phyloP scores from a whole-genome alignment of 2,113 vertebrate genomes.

The Phalacrocorax carbo region DNA sequence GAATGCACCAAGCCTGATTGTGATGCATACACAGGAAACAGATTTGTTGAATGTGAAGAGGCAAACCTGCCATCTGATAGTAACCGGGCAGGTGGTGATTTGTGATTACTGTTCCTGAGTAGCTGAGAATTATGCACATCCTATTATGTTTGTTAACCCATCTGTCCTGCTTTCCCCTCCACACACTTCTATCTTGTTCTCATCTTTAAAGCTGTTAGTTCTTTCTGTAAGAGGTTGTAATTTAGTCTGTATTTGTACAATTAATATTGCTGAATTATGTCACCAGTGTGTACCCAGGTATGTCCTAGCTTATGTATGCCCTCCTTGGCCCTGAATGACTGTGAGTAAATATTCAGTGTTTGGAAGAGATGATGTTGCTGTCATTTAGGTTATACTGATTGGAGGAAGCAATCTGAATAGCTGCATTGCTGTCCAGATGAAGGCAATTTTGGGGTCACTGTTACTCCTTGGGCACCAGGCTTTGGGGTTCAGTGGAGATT shows the following conservation, averaged over 20 bases:
- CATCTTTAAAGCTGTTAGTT: not conserved
- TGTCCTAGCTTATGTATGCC: not conserved
- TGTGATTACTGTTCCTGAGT: slow-evolving; percentile 31
- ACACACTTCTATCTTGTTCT: not conserved
- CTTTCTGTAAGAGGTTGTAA: not conserved
- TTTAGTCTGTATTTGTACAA: not conserved
- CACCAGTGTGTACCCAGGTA: not conserved
- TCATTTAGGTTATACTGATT: not conserved
- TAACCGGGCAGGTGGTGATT: slow-evolving; percentile 45
- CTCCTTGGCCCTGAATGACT: not conserved
- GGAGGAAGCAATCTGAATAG: not conserved
- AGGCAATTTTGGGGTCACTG: not conserved
- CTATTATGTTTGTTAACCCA: slow-evolving; percentile 57
- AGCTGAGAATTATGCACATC: slow-evolving; percentile 59
- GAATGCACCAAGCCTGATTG: not conserved
- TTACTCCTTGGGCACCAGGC: not conserved
- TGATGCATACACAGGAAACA: not conserved
- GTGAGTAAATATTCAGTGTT: not conserved
- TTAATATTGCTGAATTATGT: not conserved
- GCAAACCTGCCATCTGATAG: slow-evolving; percentile 49
- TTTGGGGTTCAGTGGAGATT: not conserved
- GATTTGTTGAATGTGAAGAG: slow-evolving; percentile 43
- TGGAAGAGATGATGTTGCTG: not conserved
- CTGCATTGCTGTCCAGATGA: not conserved
- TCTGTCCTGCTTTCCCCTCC: slow-evolving; percentile 24